Evolutionary conservation across 1,140 invertebrate species (phyloP).

Genomic region (Platyscapa corneri): DNA sequence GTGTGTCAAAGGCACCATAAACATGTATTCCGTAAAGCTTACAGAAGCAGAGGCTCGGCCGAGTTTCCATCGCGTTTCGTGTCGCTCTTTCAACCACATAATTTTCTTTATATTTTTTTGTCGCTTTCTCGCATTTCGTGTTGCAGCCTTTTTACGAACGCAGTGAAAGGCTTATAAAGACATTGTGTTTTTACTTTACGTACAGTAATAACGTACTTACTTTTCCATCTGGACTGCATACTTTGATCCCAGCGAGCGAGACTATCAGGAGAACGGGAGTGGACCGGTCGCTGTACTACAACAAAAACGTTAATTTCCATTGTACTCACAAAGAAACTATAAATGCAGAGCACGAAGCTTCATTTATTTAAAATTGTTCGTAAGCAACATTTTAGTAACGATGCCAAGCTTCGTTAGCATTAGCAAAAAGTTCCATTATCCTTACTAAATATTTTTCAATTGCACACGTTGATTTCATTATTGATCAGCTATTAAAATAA

Average conservation of each 20-base stretch:
- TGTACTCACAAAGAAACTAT: neutral
- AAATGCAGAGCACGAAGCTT: too few species aligned
- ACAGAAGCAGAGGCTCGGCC: constrained; percentile 58
- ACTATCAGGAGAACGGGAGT: constrained; percentile 84
- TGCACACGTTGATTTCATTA: too few species aligned
- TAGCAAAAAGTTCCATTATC: too few species aligned
- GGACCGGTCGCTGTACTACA: constrained; percentile 78
- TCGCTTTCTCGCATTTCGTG: neutral
- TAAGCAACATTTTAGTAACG: too few species aligned
- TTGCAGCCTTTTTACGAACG: neutral
- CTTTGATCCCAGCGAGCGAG: constrained; percentile 85
- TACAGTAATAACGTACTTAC: constrained; percentile 73
- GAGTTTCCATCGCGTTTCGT: constrained; percentile 55
- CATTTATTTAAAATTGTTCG: too few species aligned
- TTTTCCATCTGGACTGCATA: constrained; percentile 88
- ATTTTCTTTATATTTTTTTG: constrained; percentile 47
- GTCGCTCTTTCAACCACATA: constrained; percentile 45
- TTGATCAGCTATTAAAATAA: too few species aligned
- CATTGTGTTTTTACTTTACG: neutral
- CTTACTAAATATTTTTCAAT: too few species aligned
- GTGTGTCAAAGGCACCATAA: constrained; percentile 42
- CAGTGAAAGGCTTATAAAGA: neutral
- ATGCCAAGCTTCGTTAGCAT: too few species aligned
- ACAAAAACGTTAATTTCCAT: constrained; percentile 60
- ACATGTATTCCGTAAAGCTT: neutral